Evolutionary conservation across 2,797 vertebrate species (phyloP).

Genomic region (Sebastes steindachneri): DNA sequence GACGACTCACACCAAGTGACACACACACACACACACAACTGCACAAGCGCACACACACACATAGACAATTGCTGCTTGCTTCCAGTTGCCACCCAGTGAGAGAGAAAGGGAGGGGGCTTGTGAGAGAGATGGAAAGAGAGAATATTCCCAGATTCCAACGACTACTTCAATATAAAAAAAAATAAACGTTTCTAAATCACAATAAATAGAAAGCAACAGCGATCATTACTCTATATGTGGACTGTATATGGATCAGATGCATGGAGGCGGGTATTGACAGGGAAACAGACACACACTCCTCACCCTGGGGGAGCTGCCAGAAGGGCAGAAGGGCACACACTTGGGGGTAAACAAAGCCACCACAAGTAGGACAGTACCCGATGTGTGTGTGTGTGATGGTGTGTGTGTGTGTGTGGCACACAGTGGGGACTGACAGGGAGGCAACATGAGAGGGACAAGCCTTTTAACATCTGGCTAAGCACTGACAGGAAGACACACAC

Average conservation of each 20-base stretch:
- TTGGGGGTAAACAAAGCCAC: conserved; percentile 69
- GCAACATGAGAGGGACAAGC: conserved; percentile 85
- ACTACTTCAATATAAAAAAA: not conserved
- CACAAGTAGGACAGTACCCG: conserved; percentile 47
- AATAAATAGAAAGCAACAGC: not conserved
- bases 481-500: conserved; percentile 71
- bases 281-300: conserved; percentile 45
- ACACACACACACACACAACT: conserved; percentile 28
- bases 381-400: not conserved
- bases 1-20: conserved; percentile 57
- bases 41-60: conserved; percentile 37
- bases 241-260: conserved; percentile 18
- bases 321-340: conserved; percentile 58
- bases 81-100: conserved; percentile 70
- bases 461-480: conserved; percentile 98
- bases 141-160: not conserved
- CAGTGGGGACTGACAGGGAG: conserved; percentile 75
- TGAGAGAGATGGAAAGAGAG: conserved; percentile 19
- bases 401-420: conserved; percentile 52
- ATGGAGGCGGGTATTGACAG: conserved; percentile 26
- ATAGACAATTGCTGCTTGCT: conserved; percentile 66
- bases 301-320: conserved; percentile 44
- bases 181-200: not conserved
- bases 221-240: not conserved
- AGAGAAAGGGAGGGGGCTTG: conserved; percentile 13